These are phyloP conservation scores for Pseudachorutes palmiensis DNA, from an alignment of 1,140 invertebrate genomes.

Conservation along the genomic window DNA sequence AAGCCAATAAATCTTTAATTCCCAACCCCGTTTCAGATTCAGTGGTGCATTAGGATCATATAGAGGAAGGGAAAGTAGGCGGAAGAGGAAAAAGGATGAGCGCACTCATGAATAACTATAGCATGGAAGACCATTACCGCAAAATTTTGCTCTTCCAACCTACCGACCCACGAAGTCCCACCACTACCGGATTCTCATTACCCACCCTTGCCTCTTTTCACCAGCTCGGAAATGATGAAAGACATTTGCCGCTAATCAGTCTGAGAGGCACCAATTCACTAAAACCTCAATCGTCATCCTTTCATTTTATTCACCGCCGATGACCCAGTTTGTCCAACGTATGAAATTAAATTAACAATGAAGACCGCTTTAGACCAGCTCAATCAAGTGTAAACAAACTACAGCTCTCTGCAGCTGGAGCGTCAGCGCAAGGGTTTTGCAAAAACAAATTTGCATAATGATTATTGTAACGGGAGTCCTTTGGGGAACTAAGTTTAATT, in stretches of 20 bases:
- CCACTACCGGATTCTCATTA: neutral
- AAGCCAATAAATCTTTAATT: neutral
- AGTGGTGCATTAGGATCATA: neutral
- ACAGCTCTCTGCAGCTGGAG: neutral
- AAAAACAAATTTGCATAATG: conserved; percentile 2
- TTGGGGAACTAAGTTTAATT: neutral
- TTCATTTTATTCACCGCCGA: no score
- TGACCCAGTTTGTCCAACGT: neutral
- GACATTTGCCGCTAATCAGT: conserved; percentile 24
- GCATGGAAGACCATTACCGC: conserved; percentile 5
- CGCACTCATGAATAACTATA: conserved; percentile 4
- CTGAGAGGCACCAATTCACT: no score
- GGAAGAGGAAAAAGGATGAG: neutral
- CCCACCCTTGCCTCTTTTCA: neutral
- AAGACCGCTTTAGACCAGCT: neutral
- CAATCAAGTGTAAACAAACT: neutral
- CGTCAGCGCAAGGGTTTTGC: no score
- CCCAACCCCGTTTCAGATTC: neutral
- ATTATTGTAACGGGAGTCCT: neutral
- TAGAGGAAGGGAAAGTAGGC: neutral
- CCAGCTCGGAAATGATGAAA: conserved; percentile 15
- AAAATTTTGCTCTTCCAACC: no score
- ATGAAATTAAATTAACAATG: neutral
- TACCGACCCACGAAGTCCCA: neutral
- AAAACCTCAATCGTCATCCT: no score